Evolutionary conservation across 2,797 vertebrate genomes (phyloP).

Genomic region (Cirrhinus molitorella): DNA sequence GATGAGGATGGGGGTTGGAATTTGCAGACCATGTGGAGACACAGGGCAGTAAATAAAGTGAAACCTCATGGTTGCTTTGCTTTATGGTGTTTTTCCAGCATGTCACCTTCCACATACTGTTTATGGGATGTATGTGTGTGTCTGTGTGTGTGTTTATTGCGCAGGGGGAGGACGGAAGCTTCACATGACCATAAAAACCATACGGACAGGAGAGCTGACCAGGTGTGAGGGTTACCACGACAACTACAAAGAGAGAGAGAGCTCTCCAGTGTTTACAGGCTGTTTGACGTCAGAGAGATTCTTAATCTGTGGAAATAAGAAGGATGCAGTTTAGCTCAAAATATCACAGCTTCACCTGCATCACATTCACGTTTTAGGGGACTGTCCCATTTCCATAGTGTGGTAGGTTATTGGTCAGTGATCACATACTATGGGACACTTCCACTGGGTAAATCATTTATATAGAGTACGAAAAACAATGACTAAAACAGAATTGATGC

Average conservation of each 20-base stretch:
- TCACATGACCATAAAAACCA: slow-evolving; percentile 63
- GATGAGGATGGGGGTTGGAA: slow-evolving; percentile 32
- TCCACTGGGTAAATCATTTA: not conserved
- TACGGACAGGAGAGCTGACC: slow-evolving; percentile 57
- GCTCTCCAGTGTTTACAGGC: slow-evolving; percentile 43
- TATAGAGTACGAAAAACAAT: not conserved
- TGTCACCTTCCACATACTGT: slow-evolving; percentile 56
- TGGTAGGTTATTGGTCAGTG: not conserved
- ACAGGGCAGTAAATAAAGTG: slow-evolving; percentile 49
- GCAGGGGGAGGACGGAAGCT: slow-evolving; percentile 55
- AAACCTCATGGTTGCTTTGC: slow-evolving; percentile 42
- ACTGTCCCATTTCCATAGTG: not conserved
- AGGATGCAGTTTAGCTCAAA: slow-evolving; percentile 37
- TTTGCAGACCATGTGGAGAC: slow-evolving; percentile 52
- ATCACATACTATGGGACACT: not conserved
- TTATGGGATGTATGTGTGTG: slow-evolving; percentile 27
- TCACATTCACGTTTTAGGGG: not conserved
- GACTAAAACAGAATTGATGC: slow-evolving; percentile 2
- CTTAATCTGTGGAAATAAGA: slow-evolving; percentile 29
- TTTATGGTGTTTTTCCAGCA: slow-evolving; percentile 56
- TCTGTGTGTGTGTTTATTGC: slow-evolving; percentile 55
- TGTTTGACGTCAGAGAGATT: slow-evolving; percentile 37
- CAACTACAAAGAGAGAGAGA: slow-evolving; percentile 49
- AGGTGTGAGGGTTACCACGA: slow-evolving; percentile 65
- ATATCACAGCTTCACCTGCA: slow-evolving; percentile 11